Conservation (phyloP, 2,113 vertebrate species). For the Dipodomys spectabilis region DNA sequence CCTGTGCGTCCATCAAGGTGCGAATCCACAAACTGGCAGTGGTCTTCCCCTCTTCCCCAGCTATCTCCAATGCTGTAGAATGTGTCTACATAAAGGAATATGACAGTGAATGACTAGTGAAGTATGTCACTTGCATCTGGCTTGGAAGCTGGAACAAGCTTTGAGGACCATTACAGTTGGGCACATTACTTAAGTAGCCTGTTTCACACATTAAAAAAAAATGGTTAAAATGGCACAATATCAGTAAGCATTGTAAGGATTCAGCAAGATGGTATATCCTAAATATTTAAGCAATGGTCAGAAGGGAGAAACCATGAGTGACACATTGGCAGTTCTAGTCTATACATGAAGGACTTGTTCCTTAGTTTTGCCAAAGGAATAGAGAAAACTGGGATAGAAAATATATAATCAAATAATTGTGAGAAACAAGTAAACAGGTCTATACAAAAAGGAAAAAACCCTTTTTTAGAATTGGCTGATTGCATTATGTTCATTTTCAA, state of each 20-base stretch:
- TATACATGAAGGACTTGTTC: not conserved
- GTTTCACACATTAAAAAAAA: not conserved
- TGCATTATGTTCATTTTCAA: no score
- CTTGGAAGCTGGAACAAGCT: not conserved
- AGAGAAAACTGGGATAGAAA: not conserved
- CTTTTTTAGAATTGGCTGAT: no score
- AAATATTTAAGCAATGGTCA: not conserved
- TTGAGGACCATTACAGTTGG: not conserved
- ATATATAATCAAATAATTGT: not conserved
- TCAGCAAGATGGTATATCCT: not conserved
- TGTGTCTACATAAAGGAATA: conserved; percentile 87
- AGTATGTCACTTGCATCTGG: not conserved
- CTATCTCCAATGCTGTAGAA: conserved; percentile 98
- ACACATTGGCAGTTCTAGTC: not conserved
- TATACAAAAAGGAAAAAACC: not conserved
- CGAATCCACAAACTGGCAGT: conserved; percentile 99
- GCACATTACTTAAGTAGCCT: not conserved
- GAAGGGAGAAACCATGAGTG: not conserved
- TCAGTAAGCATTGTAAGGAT: not conserved
- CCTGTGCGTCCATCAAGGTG: conserved; percentile 96
- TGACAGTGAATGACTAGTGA: not conserved
- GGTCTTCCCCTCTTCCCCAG: conserved; percentile 96
- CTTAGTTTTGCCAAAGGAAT: not conserved
- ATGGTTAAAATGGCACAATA: not conserved
- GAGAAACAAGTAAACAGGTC: not conserved